Evolutionary conservation across 2,113 vertebrate genomes (phyloP), one percentile per base, ranked within the genome.

Genomic region (Daubentonia madagascariensis): DNA sequence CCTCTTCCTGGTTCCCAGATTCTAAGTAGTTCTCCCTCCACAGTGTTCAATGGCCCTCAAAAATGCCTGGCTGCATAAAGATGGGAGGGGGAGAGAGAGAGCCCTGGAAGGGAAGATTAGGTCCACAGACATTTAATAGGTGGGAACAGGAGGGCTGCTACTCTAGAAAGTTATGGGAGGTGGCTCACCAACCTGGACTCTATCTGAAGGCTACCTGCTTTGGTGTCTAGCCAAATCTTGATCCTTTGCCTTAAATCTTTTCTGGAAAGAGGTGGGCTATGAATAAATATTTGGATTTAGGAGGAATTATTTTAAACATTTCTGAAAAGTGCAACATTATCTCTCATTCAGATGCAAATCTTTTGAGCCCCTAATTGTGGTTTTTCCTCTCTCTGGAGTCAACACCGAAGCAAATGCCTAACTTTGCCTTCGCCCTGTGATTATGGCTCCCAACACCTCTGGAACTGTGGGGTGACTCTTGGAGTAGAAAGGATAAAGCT

Each of bases 271-370:
- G 32, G 23, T 94, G 28, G 54, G 20, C 23, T 72, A 5, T 91
- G 85, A 88, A 79, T 96, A 96, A 61, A 75, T 94, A 87, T 89
- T 91, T 97, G 83, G 43, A 79, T 86, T 95, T 95, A 89, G n/a
- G n/a, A 91, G 68, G 37, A 91, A 93, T 80, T 86, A 45, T 20
- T 78, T 85, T 68, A 81, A 86, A 88, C 45, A 48, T 87, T 63
- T 93, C 57, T 93, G 89, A 83, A 89, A 95, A 95, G 59, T 6
- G 8, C 28, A 91, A 57, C 9, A 48, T 85, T 72, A 43, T n/a
- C 35, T 76, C 79, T 79, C 92, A n/a, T 50, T 92, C 23, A n/a
- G 50, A 85, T 68, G 59, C 28, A 65, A 81, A 81, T 95, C 45
- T 89, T 96, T 57, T 76, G 75, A 83, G 52, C 61, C 28, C 68